These are phyloP conservation scores for Drosophila nigrodunni DNA, from an alignment of 1,140 invertebrate genomes.

Conservation along the genomic window DNA sequence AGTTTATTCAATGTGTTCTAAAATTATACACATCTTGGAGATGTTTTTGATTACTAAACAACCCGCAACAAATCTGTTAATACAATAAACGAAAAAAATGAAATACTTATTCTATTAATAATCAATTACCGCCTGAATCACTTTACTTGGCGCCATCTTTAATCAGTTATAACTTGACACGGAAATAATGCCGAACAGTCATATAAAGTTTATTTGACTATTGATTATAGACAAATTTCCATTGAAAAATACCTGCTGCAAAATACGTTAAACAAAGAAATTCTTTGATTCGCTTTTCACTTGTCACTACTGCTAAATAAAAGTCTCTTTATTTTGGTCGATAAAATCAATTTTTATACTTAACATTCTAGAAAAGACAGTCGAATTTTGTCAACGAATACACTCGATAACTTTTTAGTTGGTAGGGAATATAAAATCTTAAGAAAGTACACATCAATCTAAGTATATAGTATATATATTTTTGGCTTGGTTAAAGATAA, in stretches of 20 bases:
- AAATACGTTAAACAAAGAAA: neutral
- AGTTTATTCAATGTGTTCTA: no score
- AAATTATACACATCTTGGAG: no score
- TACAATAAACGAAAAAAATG: no score
- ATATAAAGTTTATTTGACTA: slow-evolving; percentile 21
- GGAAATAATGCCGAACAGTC: slow-evolving; percentile 6
- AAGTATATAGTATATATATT: slow-evolving; percentile 57
- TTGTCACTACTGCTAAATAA: neutral
- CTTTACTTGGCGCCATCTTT: slow-evolving; percentile 6
- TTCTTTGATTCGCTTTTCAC: neutral
- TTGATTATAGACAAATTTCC: neutral
- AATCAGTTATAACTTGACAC: slow-evolving; percentile 2
- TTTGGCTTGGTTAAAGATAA: slow-evolving; percentile 61
- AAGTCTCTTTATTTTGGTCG: no score
- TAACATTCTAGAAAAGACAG: neutral
- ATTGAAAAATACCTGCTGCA: neutral
- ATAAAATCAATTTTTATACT: no score
- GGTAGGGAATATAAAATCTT: slow-evolving; percentile 27
- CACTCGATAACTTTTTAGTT: slow-evolving; percentile 2
- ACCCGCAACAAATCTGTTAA: no score
- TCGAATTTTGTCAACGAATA: neutral
- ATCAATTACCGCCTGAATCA: slow-evolving; percentile 9
- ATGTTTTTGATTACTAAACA: no score
- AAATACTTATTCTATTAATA: neutral
- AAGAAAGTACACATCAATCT: slow-evolving; percentile 47